A percentile compares a stretch with the other conserved stretches of the same genome.
Conservation (phyloP, 2,888 invertebrate species). For the Trypoxylon attenuatum region DNA sequence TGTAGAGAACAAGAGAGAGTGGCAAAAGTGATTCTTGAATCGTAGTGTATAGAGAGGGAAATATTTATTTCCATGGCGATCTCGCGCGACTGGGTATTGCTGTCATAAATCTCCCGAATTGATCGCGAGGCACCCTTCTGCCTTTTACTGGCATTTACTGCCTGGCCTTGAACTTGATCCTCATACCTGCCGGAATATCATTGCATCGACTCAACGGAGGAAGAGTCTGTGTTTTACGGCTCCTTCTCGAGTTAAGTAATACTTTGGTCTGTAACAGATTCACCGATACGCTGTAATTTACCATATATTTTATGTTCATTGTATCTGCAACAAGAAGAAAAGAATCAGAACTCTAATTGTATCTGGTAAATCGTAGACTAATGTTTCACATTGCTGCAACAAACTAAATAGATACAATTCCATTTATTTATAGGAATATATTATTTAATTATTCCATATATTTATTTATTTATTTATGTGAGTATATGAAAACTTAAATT, state of each 20-base stretch:
- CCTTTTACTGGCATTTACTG: conserved; percentile 1
- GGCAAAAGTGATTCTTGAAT: too few species aligned
- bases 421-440: too few species aligned
- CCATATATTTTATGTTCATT: too few species aligned
- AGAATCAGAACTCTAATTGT: too few species aligned
- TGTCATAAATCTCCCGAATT: conserved; percentile 30
- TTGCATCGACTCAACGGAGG: background rate
- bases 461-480: too few species aligned
- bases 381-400: background rate
- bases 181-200: conserved; percentile 22
- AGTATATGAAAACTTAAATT: too few species aligned
- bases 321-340: too few species aligned
- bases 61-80: background rate
- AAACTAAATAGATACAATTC: background rate
- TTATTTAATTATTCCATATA: too few species aligned
- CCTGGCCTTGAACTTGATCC: conserved; percentile 34
- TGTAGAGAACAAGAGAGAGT: too few species aligned
- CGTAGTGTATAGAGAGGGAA: too few species aligned
- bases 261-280: background rate
- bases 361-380: too few species aligned
- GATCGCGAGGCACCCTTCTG: conserved; percentile 8
- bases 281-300: too few species aligned
- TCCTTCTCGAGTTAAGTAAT: background rate
- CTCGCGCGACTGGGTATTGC: conserved; percentile 5
- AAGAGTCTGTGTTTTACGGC: conserved; percentile 18